These are phyloP conservation scores for Ophion obscuratus DNA, from an alignment of 2,888 invertebrate genomes.

Conservation along the genomic window DNA sequence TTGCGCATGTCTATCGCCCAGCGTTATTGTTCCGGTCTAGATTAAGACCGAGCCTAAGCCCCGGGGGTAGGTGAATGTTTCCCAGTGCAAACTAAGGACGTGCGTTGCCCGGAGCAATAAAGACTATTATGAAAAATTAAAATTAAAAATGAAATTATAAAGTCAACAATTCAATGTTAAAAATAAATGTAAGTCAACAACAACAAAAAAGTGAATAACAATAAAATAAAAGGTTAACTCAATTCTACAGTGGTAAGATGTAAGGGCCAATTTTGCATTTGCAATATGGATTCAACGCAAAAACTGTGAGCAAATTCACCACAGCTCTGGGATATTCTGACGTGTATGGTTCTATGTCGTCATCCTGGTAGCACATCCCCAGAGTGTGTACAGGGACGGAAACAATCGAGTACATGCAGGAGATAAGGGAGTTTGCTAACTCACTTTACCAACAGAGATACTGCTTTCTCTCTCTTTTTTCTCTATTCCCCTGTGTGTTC, in stretches of 20 bases:
- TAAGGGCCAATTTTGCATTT: neutral
- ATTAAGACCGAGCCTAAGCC: too few species aligned
- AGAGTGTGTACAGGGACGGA: slow-evolving; percentile 23
- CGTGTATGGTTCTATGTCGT: neutral
- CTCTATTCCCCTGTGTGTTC: neutral
- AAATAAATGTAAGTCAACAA: neutral
- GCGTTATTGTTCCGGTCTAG: too few species aligned
- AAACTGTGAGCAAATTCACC: neutral
- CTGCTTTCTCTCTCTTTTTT: slow-evolving; percentile 9
- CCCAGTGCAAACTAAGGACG: too few species aligned
- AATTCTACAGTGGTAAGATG: neutral
- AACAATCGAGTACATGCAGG: slow-evolving; percentile 46
- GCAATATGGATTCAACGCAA: slow-evolving; percentile 1
- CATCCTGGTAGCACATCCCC: neutral
- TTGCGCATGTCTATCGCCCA: too few species aligned
- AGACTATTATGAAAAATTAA: too few species aligned
- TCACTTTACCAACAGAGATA: slow-evolving; percentile 29
- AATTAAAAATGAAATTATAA: neutral
- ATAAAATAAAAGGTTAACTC: neutral
- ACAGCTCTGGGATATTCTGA: slow-evolving; percentile 3
- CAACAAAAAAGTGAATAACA: neutral
- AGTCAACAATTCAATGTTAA: too few species aligned
- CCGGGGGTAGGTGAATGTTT: too few species aligned
- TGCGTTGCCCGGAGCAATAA: too few species aligned
- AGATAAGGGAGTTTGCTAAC: slow-evolving; percentile 57